Base-by-base conservation (phyloP, 2,797 vertebrate genomes). In the Sebastes nivosus region DNA sequence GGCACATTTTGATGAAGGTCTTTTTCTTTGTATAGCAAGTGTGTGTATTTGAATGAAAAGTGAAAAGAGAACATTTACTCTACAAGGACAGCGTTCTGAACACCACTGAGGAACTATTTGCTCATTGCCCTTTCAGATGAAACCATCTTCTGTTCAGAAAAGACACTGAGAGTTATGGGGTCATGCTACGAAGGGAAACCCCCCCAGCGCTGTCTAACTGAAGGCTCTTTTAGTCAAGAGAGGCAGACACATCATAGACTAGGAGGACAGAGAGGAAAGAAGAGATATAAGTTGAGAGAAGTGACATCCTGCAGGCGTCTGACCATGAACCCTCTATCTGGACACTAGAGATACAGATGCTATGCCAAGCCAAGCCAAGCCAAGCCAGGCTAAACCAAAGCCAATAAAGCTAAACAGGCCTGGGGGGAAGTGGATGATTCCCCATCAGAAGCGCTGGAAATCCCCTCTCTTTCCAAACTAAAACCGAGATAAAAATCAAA, bases 221-320 rank as follows among this genome's bases (percentile, higher is more conserved):
- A 68, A 77, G 13, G 22, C 20, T 72, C 74, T 25, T 87, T 77
- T 50, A 34, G n/a, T 65, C 25, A 29, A 73, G 22, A 32, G 68
- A 34, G 34, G 42, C 36, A 78, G 57, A 74, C 84, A 82, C 84
- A 81, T 79, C 79, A 88, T 66, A n/a, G 54, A 38, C 16, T 42
- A 24, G 34, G 58, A 36, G 9, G 65, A 69, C 25, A 50, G 30
- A 64, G 13, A 3, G 8, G 30, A 5, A 20, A 52, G 25, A 52
- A 29, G 58, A 69, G 59, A 70, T 24, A 8, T 70, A 60, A 60
- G 22, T 60, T 89, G 67, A 80, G 66, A 50, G 46, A 50, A 79
- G 85, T 67, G 84, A 64, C 84, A 90, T 90, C 89, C 83, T 89
- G 85, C 84, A 90, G 84, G 50, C 75, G 59, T 71, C 66, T 75